Base-by-base conservation (phyloP, 1,140 invertebrate species). In the Riptortus pedestris region DNA sequence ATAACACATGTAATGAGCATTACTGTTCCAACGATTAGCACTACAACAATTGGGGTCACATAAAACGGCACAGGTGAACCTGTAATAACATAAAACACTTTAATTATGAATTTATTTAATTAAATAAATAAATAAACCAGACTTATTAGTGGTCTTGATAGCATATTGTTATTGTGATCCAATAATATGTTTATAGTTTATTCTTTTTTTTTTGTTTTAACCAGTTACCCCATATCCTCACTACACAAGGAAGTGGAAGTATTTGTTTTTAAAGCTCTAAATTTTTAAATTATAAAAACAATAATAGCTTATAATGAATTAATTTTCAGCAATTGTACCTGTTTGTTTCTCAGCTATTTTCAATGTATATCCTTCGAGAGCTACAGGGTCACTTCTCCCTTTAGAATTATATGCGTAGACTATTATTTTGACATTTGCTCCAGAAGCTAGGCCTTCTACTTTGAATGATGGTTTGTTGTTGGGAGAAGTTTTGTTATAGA, bases 341-440 rank as follows among this genome's bases (percentile, higher is more conserved):
- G 86, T 89, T 76, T 87, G 84, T 71, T 87, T 89, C 70, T 90
- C 86, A 27, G 87, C 85, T 47, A 82, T 79, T 74, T 88, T 87
- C 1, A 89, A 76, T 9, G 84, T 87, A 69, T 79, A 83, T 18
- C 81, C 83, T 69, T 84, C 82, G 1, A 86, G 66, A 14, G 74
- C 70, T 9, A 81, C 75, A 12, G 77, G 69, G 61, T 92, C 88
- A 67, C 89, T 91, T 43, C 83, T 79, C 26, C 91, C 91, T 73
- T 91, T 92, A 26, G 85, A 83, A 74, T 94, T 94, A 43, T 86
- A 82, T 0, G 90, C 86, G 72, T 88, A 93, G 2, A 91, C 76
- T 48, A 81, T 75, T 73, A 91, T 83, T 60, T 81, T 80, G 24
- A 90, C 79, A 28, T 82, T 77, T 65, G 80, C 80, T 1, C 85